A percentile compares a stretch with the other conserved stretches of the same genome.
phyloP scores from a whole-genome alignment of 2,113 vertebrate genomes.

The Pseudopipra pipra region DNA sequence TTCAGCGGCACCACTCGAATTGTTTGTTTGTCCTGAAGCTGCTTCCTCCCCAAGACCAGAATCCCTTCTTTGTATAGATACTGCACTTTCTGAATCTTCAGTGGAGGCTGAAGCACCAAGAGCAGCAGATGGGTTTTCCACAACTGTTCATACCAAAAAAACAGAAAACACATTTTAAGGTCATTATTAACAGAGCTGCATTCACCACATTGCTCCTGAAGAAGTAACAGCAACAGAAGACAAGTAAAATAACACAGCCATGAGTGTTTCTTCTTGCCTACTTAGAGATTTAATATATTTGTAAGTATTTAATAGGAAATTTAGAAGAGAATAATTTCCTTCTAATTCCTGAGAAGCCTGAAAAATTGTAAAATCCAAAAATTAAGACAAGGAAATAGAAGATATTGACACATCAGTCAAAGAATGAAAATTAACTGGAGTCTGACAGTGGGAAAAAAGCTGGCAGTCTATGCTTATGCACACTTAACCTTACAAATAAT shows the following conservation, averaged over 20 bases:
- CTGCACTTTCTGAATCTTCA: constrained; percentile 71
- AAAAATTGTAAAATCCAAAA: not conserved
- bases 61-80: constrained; percentile 77
- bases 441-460: not conserved
- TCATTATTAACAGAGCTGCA: not conserved
- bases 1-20: not conserved
- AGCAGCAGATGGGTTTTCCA: constrained; percentile 40
- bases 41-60: constrained; percentile 85
- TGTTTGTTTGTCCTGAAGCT: constrained; percentile 55
- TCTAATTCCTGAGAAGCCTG: not conserved
- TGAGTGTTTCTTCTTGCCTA: not conserved
- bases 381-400: not conserved
- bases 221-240: not conserved
- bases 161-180: not conserved
- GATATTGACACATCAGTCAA: not conserved
- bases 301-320: not conserved
- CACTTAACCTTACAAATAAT: not conserved
- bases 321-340: not conserved
- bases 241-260: not conserved
- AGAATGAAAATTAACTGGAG: not conserved
- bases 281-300: not conserved
- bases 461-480: not conserved
- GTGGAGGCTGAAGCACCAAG: not conserved
- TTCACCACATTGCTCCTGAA: not conserved
- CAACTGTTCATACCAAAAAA: constrained; percentile 15